Evolutionary conservation across 1,140 invertebrate genomes (phyloP).

Genomic region (Scylla paramamosain): DNA sequence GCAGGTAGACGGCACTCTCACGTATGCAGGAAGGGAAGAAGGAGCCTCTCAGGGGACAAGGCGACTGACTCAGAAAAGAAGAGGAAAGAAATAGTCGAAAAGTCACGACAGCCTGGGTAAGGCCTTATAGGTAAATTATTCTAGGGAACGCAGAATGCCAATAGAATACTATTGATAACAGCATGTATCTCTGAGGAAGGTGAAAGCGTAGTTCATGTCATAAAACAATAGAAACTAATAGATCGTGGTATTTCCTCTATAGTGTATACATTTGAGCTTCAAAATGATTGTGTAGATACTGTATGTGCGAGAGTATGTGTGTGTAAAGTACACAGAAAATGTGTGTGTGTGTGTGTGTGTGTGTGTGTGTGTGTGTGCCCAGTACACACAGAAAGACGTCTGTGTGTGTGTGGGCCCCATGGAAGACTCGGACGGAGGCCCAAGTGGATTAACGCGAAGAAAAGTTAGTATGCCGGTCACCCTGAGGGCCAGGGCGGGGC

Average conservation of each 20-base stretch:
- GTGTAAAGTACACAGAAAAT: background rate
- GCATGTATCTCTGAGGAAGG: too few relatives aligned
- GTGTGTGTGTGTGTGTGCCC: constrained; percentile 2
- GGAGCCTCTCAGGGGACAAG: background rate
- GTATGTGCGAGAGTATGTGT: background rate
- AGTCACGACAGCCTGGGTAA: background rate
- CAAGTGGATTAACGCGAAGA: background rate
- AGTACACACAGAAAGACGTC: too few relatives aligned
- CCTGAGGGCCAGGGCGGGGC: background rate
- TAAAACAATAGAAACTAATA: too few relatives aligned
- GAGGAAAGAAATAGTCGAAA: background rate
- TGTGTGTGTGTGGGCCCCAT: background rate
- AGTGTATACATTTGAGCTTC: background rate
- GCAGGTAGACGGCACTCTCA: background rate
- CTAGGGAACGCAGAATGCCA: background rate
- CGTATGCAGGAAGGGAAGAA: background rate
- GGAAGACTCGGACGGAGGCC: background rate
- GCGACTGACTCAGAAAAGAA: background rate
- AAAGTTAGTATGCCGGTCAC: background rate
- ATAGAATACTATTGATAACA: background rate
- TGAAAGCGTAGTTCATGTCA: too few relatives aligned
- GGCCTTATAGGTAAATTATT: background rate
- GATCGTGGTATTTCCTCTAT: background rate
- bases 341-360: background rate
- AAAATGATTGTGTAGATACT: background rate